Percentiles rank a stretch among this genome's conserved stretches.
Evolutionary conservation across 2,888 invertebrate species (phyloP).

Genomic region (Drosophila nr. fundita): DNA sequence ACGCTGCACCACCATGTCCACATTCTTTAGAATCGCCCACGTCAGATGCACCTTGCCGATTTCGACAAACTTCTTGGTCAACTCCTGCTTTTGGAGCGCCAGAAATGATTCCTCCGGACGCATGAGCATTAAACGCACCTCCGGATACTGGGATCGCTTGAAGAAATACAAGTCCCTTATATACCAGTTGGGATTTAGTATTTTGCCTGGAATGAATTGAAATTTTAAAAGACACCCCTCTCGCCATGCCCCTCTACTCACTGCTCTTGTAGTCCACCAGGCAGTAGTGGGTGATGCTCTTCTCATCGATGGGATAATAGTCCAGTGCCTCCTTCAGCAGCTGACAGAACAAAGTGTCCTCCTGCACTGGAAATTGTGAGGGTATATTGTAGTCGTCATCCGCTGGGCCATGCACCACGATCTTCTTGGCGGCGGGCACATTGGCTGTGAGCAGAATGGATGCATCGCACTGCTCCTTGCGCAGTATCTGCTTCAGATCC

Average conservation of each 20-base stretch:
- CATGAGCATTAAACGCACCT: constrained; percentile 96
- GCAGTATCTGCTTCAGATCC: constrained; percentile 98
- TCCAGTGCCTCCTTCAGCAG: constrained; percentile 97
- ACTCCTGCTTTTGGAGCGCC: constrained; percentile 95
- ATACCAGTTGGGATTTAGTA: constrained; percentile 97
- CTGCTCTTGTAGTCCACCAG: constrained; percentile 99
- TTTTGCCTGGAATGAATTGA: constrained; percentile 90
- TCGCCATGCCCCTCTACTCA: constrained; percentile 86
- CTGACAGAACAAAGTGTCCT: constrained; percentile 98
- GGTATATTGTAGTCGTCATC: constrained; percentile 97
- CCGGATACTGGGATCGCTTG: constrained; percentile 98
- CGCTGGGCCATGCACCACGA: constrained; percentile 96
- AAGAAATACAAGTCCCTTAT: constrained; percentile 98
- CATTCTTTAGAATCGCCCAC: constrained; percentile 96
- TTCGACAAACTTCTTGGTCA: constrained; percentile 97
- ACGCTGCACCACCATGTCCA: constrained; percentile 97
- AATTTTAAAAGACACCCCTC: not conserved
- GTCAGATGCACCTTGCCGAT: constrained; percentile 97
- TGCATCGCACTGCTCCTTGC: constrained; percentile 99
- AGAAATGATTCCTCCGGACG: constrained; percentile 95
- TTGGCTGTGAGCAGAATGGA: constrained; percentile 98
- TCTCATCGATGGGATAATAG: constrained; percentile 98
- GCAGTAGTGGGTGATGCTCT: constrained; percentile 94
- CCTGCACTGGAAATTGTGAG: constrained; percentile 98
- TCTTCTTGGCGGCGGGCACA: constrained; percentile 99